Evolutionary conservation across 2,797 vertebrate species (phyloP).

Genomic region (Botia almorhae): DNA sequence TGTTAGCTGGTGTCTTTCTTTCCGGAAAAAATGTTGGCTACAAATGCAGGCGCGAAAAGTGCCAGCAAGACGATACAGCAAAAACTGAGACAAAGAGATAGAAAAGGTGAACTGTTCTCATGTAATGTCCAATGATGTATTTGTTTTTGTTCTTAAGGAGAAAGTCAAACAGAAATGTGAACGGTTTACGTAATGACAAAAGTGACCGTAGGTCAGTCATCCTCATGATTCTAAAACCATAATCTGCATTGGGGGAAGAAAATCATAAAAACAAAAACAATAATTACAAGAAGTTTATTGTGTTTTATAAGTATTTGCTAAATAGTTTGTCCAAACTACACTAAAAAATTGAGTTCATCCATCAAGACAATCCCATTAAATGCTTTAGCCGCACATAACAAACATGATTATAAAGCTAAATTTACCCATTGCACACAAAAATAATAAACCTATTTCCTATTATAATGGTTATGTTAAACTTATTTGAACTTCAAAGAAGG

Average conservation of each 20-base stretch:
- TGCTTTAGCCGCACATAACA: slow-evolving; percentile 18
- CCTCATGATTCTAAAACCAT: slow-evolving; percentile 9
- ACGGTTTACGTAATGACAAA: slow-evolving; percentile 65
- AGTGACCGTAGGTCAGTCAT: slow-evolving; percentile 57
- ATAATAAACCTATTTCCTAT: not conserved
- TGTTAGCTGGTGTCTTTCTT: slow-evolving; percentile 1
- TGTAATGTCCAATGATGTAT: slow-evolving; percentile 77
- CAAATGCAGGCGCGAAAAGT: not conserved
- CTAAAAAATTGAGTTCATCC: slow-evolving; percentile 16
- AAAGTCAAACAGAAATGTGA: slow-evolving; percentile 66
- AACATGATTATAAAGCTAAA: slow-evolving; percentile 38
- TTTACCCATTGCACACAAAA: slow-evolving; percentile 28
- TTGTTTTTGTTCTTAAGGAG: slow-evolving; percentile 67
- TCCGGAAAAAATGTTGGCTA: not conserved
- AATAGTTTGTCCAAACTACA: not conserved
- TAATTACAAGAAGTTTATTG: not conserved
- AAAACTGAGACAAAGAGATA: not conserved
- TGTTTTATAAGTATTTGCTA: not conserved
- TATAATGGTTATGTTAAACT: slow-evolving; percentile 13
- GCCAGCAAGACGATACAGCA: not conserved
- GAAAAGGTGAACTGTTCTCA: not conserved
- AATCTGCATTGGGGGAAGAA: not conserved
- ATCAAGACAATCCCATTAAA: slow-evolving; percentile 29
- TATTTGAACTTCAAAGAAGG: slow-evolving; percentile 34
- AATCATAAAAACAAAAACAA: not conserved